Evolutionary conservation across 2,888 invertebrate species (phyloP), one percentile per base, ranked within the genome.

Genomic region (Xylota segnis): DNA sequence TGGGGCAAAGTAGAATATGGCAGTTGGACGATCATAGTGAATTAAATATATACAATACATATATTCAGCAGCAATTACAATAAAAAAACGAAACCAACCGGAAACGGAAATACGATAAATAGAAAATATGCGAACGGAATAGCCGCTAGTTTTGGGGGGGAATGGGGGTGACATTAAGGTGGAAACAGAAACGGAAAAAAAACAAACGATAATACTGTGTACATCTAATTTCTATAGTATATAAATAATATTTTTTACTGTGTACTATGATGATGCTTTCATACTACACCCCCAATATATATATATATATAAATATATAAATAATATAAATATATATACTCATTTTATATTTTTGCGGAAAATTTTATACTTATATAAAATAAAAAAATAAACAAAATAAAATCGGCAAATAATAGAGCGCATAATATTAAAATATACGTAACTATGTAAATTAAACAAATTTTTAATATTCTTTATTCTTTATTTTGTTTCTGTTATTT

Each of bases 321-420:
- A 58, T 76, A 61, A 76, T 58, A 70, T 59, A 84, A 66, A 87
- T 81, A 89, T 88, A 90, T 89, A 89, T 89, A 89, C 89, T 90
- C 89, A 89, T 89, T 89, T 89, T 89, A 89, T 91, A 91, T 91
- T 91, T 90, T 91, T 91, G 91, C 91, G 90, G 90, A 90, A 89
- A 89, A 89, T 88, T 87, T 87, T 88, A 88, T 90, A 90, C 88
- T 88, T 88, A 87, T 52, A 76, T 88, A 83, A 74, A 87, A 84
- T 78, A 66, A 23, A 23, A 23, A 23, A 61, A 61, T 29, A 54
- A 52, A 47, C 27, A 50, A 70, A 74, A 75, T 66, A 82, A 76
- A 61, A 77, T 81, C 76, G 68, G 79, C 76, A 76, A 84, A 83
- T 61, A 65, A 72, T 87, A 83, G 47, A 77, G 68, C 82, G 86